Base-by-base conservation (phyloP, 2,888 invertebrate species). In the Gandaritis pyraliata region DNA sequence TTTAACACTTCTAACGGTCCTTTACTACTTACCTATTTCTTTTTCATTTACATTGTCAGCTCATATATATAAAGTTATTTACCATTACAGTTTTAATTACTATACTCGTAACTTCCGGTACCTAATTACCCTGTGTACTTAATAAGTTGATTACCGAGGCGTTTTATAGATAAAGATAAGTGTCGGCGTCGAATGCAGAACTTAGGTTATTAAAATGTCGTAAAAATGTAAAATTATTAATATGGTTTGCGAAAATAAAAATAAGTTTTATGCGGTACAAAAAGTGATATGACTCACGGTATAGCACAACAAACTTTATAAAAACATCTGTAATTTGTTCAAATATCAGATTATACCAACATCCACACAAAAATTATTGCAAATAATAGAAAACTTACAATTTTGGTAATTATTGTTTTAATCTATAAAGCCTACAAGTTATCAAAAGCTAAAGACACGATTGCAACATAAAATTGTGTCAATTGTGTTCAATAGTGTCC, bases 171-270 rank as follows among this genome's bases (percentile, higher is more conserved):
- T 61, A 33, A 30, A 55, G 23, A 45, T 61, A 61, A 51, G 55
- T 52, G 56, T 55, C 45, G 15, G 51, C 18, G 16, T 53, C 23
- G 15, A 41, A 46, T 49, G 30, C 51, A 51, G 23, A 15, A 54
- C 59, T 16, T 23, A 45, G 38, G 45, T 33, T 52, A 59, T 73
- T 73, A 73, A 72, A 74, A 64, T 55, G 51, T 61, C 66, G 62
- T 72, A 71, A 78, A 73, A 68, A 41, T 54, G 52, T 18, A 47
- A 51, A 30, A 11, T 45, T 10, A 23, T 36, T 18, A 43, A 43
- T 50, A 11, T 30, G 38, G 50, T 46, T 57, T 52, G 52, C 13
- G 47, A 47, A 52, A 51, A 50, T 39, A 38, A 13, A 45, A 4
- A 5, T 23, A 23, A 33, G 33, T 18, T 29, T 29, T 49, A 30